Evolutionary conservation across 2,888 invertebrate species (phyloP).

Genomic region (Drosophila emarginata): DNA sequence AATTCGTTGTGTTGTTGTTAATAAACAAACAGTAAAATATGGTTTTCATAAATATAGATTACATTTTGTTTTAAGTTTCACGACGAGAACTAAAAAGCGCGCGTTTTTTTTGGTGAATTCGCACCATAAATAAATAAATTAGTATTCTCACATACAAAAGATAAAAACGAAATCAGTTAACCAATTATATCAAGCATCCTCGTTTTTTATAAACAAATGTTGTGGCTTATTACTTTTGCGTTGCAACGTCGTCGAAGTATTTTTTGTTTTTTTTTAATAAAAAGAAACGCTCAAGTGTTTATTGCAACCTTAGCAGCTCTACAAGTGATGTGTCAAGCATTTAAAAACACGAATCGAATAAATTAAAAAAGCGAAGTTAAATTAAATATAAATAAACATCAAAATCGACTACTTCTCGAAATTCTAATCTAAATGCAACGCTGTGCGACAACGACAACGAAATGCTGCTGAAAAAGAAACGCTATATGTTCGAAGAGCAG

Average conservation of each 20-base stretch:
- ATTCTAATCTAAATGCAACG: conserved; percentile 65
- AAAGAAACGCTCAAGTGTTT: background rate
- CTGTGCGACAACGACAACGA: conserved; percentile 56
- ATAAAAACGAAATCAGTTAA: background rate
- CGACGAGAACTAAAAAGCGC: too few species aligned
- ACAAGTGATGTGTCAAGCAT: conserved; percentile 49
- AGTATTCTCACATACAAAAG: background rate
- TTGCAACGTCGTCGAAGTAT: background rate
- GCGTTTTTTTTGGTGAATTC: background rate
- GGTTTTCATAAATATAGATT: background rate
- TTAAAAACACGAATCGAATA: conserved; percentile 34
- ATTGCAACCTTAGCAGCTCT: conserved; percentile 18
- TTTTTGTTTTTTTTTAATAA: background rate
- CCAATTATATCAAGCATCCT: background rate
- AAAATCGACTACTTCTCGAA: conserved; percentile 43
- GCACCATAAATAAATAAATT: background rate
- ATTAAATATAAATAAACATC: conserved; percentile 27
- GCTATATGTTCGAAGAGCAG: conserved; percentile 77
- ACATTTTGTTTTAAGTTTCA: background rate
- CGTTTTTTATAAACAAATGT: conserved; percentile 1
- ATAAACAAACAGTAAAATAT: background rate
- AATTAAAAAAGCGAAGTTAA: conserved; percentile 24
- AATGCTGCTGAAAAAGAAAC: conserved; percentile 81
- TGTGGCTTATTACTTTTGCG: background rate
- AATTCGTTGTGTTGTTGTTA: background rate